Base-by-base conservation (phyloP, 2,888 invertebrate species). In the Drosophila longiperda region DNA sequence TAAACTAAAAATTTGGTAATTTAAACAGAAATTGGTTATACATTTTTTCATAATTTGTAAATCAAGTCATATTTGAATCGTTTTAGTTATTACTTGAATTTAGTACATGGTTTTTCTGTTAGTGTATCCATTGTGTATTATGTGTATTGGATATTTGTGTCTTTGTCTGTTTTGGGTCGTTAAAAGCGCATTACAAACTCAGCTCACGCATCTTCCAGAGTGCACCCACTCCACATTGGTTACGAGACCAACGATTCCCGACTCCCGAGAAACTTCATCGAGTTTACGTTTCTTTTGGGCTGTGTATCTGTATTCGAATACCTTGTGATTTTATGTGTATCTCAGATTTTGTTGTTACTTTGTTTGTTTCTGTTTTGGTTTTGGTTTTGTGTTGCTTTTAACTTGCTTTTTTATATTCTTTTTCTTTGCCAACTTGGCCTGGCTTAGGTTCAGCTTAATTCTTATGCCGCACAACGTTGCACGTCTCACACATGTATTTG, bases 111-210 rank as follows among this genome's bases (percentile, higher is more conserved):
- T 17, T 49, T 48, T 29, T 49, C 49, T 49, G 49, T 9, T 17
- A 49, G 53, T 53, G 53, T 34, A 53, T 34, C 34, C 17, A 9
- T 20, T 2, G n/a, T 32, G 32, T 55, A 62, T 45, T 23, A 42
- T 54, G 45, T 34, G 32, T 32, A 15, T 17, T 53, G 52, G 62
- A 60, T 40, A 42, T 38, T 17, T 66, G 34, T 59, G 66, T 62
- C 48, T 64, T 29, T 75, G 67, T 55, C 49, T 66, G 74, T 68
- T 72, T 64, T 66, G 81, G 63, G 74, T 79, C 74, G 83, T 69
- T 75, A 73, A 84, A 77, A 77, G 82, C 80, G 74, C 67, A 80
- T 87, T 87, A 83, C 75, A 80, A 45, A 83, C 71, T 71, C 88
- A 81, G 80, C 81, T 77, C 81, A 83, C 81, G 86, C 79, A 79